Conservation (phyloP, 2,888 invertebrate species). For the Oegoconia quadripuncta region DNA sequence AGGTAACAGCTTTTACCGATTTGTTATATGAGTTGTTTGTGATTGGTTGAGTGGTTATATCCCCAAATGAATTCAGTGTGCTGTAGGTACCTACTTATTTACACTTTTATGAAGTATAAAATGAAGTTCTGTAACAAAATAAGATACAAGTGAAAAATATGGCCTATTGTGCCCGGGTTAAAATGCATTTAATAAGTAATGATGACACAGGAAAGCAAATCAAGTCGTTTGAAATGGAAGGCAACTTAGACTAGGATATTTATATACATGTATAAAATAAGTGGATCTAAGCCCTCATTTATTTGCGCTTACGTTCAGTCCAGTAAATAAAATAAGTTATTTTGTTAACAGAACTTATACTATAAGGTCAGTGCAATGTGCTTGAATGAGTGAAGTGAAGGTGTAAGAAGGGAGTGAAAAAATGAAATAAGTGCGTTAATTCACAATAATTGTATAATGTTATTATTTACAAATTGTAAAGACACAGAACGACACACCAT, state of each 20-base stretch:
- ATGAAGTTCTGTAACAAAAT: conserved; percentile 16
- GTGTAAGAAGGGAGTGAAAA: conserved; percentile 61
- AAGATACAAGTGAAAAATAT: no score
- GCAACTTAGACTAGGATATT: no score
- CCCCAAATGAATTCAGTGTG: neutral
- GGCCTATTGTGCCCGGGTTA: no score
- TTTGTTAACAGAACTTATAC: conserved; percentile 4
- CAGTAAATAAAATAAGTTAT: no score
- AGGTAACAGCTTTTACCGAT: neutral
- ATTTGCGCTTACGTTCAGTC: no score
- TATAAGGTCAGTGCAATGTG: conserved; percentile 17
- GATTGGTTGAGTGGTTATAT: neutral
- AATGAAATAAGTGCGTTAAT: conserved; percentile 76
- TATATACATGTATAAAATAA: no score
- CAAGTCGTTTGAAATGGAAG: no score
- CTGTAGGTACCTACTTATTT: no score
- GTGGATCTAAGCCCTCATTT: no score
- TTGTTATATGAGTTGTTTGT: neutral
- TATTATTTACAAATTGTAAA: conserved; percentile 73
- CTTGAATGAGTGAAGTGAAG: conserved; percentile 51
- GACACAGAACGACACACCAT: conserved; percentile 74
- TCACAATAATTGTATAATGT: conserved; percentile 70
- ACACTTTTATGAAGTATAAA: conserved; percentile 4
- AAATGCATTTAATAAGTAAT: no score
- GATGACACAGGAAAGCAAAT: no score